Evolutionary conservation across 2,113 vertebrate species (phyloP).

Genomic region (Dascyllus trimaculatus): DNA sequence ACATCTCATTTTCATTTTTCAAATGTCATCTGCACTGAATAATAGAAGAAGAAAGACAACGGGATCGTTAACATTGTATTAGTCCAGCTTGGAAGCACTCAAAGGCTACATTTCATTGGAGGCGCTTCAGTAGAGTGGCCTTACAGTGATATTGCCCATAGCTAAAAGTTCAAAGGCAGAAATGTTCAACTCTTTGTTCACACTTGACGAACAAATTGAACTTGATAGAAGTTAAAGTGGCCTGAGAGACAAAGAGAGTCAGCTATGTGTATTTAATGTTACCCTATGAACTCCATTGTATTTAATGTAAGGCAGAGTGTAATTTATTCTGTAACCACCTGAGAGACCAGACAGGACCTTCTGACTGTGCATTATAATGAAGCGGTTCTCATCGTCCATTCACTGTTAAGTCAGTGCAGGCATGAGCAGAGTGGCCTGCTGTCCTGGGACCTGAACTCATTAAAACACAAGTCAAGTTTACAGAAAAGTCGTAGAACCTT

Average conservation of each 20-base stretch:
- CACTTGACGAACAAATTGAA: slow-evolving; percentile 10
- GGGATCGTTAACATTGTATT: not conserved
- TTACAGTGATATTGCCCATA: not conserved
- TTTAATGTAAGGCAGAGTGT: slow-evolving; percentile 55
- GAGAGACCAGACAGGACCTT: slow-evolving; percentile 64
- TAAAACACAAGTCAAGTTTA: slow-evolving; percentile 30
- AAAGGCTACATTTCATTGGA: not conserved
- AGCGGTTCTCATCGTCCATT: slow-evolving; percentile 36
- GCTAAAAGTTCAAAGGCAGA: slow-evolving; percentile 18
- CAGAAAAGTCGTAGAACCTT: slow-evolving; percentile 5
- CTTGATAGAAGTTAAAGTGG: slow-evolving; percentile 33
- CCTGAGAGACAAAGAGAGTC: slow-evolving; percentile 2
- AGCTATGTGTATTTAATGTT: slow-evolving; percentile 62
- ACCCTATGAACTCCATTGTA: slow-evolving; percentile 52
- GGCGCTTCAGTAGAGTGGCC: not conserved
- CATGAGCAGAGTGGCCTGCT: slow-evolving; percentile 7
- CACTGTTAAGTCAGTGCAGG: slow-evolving; percentile 17
- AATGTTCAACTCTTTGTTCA: slow-evolving; percentile 14
- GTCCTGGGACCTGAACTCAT: slow-evolving; percentile 56
- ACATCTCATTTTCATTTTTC: not conserved
- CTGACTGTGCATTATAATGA: slow-evolving; percentile 64
- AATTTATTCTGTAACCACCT: slow-evolving; percentile 63
- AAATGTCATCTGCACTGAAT: not conserved
- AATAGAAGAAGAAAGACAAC: not conserved
- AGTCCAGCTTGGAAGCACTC: not conserved